phyloP scores from a whole-genome alignment of 2,797 vertebrate species.

The Setipinna tenuifilis region DNA sequence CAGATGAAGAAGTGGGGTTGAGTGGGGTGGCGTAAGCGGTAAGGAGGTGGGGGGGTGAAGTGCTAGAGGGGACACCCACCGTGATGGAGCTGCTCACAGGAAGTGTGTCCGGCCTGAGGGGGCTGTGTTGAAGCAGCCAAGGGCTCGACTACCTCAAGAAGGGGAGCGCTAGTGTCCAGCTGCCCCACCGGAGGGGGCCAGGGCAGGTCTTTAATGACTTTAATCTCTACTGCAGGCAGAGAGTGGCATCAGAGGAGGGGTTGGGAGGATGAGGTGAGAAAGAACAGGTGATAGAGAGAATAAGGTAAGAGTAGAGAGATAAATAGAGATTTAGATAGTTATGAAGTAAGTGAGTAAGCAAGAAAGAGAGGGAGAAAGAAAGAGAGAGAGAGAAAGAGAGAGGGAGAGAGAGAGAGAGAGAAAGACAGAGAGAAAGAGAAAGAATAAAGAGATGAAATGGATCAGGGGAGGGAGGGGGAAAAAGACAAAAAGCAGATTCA shows the following conservation, averaged over 20 bases:
- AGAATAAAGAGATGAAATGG: neutral
- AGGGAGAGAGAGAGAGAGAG: constrained; percentile 1
- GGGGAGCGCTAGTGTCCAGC: constrained; percentile 86
- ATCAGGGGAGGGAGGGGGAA: neutral
- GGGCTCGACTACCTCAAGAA: constrained; percentile 82
- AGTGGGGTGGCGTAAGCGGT: neutral
- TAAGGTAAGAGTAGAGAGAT: constrained; percentile 38
- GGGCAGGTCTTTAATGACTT: constrained; percentile 98
- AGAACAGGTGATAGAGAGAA: constrained; percentile 45
- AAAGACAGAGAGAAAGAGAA: neutral
- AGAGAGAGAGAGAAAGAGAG: neutral
- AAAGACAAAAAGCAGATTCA: neutral
- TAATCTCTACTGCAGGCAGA: constrained; percentile 94
- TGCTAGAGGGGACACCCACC: constrained; percentile 80
- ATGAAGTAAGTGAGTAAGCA: too few relatives aligned
- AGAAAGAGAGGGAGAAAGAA: neutral
- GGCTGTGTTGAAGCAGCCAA: constrained; percentile 78
- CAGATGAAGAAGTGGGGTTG: too few relatives aligned
- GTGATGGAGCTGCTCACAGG: constrained; percentile 89
- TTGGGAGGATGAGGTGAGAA: constrained; percentile 58
- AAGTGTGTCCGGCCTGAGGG: constrained; percentile 75
- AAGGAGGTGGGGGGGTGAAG: too few relatives aligned
- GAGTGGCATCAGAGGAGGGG: constrained; percentile 55
- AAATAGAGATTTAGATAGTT: neutral
- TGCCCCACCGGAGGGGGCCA: constrained; percentile 98